Evolutionary conservation across 2,113 vertebrate species (phyloP).

Genomic region (Phylloscopus trochiloides): DNA sequence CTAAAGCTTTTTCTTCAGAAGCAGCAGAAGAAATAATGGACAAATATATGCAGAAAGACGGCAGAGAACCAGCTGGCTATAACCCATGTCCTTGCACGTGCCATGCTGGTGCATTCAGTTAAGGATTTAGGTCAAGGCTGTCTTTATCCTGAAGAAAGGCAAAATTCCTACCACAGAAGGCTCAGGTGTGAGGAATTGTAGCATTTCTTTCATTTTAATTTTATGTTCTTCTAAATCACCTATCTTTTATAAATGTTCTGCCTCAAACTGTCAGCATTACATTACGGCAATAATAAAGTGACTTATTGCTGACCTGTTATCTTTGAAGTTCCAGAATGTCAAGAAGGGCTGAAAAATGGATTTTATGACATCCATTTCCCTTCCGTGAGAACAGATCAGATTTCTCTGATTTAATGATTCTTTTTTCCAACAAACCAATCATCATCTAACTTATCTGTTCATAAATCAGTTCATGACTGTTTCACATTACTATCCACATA

Average conservation of each 20-base stretch:
- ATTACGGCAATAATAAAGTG: neutral
- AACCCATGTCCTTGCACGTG: neutral
- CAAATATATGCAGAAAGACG: neutral
- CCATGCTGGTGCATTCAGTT: neutral
- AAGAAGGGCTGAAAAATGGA: neutral
- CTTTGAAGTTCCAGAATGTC: neutral
- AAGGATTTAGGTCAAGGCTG: neutral
- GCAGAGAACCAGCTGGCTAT: neutral
- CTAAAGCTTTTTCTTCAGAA: neutral
- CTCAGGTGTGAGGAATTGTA: neutral
- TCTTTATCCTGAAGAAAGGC: neutral
- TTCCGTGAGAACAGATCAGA: neutral
- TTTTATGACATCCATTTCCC: neutral
- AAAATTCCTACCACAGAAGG: neutral
- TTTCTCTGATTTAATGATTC: neutral
- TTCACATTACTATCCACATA: neutral
- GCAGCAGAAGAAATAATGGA: neutral
- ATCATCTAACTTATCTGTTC: neutral
- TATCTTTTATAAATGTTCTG: neutral
- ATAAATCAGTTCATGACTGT: neutral
- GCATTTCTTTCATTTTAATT: neutral
- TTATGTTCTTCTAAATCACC: neutral
- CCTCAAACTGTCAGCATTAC: neutral
- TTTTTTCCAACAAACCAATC: neutral
- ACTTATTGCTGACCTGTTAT: neutral